Base-by-base conservation (phyloP, 2,113 vertebrate genomes). In the Otus sunia region DNA sequence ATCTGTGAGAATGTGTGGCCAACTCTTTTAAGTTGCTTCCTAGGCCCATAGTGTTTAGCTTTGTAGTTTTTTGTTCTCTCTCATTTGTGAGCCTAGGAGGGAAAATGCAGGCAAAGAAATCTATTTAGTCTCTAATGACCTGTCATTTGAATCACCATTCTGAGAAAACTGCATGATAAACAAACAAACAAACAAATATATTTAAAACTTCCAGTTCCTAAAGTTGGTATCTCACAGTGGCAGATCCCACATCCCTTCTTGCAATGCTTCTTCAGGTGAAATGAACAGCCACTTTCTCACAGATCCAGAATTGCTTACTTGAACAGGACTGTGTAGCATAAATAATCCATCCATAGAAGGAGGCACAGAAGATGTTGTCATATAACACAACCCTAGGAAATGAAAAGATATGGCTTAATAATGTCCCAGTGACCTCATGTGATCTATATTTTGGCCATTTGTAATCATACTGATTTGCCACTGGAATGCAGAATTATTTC, bases 281-380 rank as follows among this genome's bases (percentile, higher is more conserved):
- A 39, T 27, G 41, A 72, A 80, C 26, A 34, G 69, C 21, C 17
- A 5, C 47, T 80, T 84, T 93, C 68, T 95, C 88, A 84, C 88
- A 93, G 75, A 95, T 93, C 84, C 91, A 95, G 75, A 85, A 73
- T 17, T 95, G 74, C 64, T 94, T 41, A 52, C 84, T 81, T 1
- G 29, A 81, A n/a, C 88, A 95, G 34, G 74, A 29, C 2, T 36
- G 25, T 8, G 59, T 91, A 56, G 56, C 63, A 41, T 88, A 95
- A 67, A 95, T 72, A 34, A 36, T 62, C 26, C 3, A 47, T 72
- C 74, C 88, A 21, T 94, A 93, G 30, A 81, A 16, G 39, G 84
- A 72, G 30, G 84, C 88, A 41, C 84, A 91, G 58, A 68, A 88
- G 74, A 19, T 26, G 22, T 62, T 69, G 25, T 75, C 67, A 27